These are phyloP conservation scores for Cetonia aurata DNA, from an alignment of 2,888 invertebrate species.

Conservation along the genomic window DNA sequence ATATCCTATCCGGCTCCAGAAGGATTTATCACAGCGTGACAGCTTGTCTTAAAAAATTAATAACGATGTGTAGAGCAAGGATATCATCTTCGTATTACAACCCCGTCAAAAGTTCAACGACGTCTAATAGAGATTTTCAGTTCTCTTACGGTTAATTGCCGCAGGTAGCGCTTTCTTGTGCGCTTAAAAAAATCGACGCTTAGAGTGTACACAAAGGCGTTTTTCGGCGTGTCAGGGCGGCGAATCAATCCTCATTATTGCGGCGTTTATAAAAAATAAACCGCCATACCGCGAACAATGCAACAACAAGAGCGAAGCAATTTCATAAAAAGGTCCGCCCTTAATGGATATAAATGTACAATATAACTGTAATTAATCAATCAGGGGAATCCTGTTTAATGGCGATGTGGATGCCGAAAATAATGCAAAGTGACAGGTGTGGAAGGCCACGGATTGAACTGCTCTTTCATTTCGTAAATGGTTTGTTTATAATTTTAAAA, in stretches of 20 bases:
- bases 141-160: too few relatives aligned
- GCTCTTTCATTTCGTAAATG: too few relatives aligned
- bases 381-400: background rate
- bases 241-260: slow-evolving; percentile 21
- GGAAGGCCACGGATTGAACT: too few relatives aligned
- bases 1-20: too few relatives aligned
- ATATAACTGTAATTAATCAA: slow-evolving; percentile 27
- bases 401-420: slow-evolving; percentile 3
- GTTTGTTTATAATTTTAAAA: too few relatives aligned
- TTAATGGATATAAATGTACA: slow-evolving; percentile 24
- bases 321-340: slow-evolving; percentile 13
- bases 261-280: slow-evolving; percentile 20
- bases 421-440: slow-evolving; percentile 12
- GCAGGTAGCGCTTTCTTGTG: too few relatives aligned
- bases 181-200: background rate
- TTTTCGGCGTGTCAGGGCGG: background rate
- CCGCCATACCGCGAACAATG: slow-evolving; percentile 12
- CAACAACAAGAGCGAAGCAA: slow-evolving; percentile 21
- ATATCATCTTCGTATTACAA: background rate
- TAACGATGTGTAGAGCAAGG: background rate
- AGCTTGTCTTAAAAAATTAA: slow-evolving; percentile 2
- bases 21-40: background rate
- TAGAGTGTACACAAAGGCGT: background rate
- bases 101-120: too few relatives aligned
- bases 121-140: too few relatives aligned